These are phyloP conservation scores for Solenopsis invicta DNA, from an alignment of 1,140 invertebrate species.

Conservation along the genomic window DNA sequence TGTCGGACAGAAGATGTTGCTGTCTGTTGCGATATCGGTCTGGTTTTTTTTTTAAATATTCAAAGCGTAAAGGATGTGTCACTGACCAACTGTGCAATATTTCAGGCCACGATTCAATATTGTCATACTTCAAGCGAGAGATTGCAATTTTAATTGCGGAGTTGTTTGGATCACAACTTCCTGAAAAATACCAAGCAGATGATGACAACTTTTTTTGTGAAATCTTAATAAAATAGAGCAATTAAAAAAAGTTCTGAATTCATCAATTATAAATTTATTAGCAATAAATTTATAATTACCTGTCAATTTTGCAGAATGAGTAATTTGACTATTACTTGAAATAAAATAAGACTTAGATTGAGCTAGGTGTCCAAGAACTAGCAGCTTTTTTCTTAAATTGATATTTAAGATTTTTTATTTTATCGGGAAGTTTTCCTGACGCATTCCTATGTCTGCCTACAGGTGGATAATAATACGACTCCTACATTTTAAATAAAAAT, in stretches of 20 bases:
- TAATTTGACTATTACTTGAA: neutral
- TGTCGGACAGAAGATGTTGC: neutral
- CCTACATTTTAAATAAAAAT: conserved; percentile 4
- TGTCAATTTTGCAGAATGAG: neutral
- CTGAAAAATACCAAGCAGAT: neutral
- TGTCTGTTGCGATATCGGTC: neutral
- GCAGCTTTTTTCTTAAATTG: neutral
- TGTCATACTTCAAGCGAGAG: conserved; percentile 3
- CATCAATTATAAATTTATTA: too few species aligned
- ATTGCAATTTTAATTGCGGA: conserved; percentile 7
- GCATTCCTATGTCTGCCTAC: conserved; percentile 21
- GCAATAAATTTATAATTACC: neutral
- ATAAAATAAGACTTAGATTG: neutral
- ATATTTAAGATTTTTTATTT: conserved; percentile 28
- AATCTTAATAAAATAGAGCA: too few species aligned
- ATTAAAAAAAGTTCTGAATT: too few species aligned
- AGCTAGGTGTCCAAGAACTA: neutral
- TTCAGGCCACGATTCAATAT: conserved; percentile 10
- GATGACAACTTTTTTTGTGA: too few species aligned
- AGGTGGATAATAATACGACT: neutral
- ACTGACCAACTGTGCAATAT: conserved; percentile 1
- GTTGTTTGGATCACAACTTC: conserved; percentile 7
- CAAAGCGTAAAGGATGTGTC: conserved; percentile 8
- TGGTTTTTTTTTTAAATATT: conserved; percentile 4
- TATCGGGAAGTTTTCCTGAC: conserved; percentile 22